phyloP scores from a whole-genome alignment of 2,797 vertebrate species.

The Sciurus vulgaris region DNA sequence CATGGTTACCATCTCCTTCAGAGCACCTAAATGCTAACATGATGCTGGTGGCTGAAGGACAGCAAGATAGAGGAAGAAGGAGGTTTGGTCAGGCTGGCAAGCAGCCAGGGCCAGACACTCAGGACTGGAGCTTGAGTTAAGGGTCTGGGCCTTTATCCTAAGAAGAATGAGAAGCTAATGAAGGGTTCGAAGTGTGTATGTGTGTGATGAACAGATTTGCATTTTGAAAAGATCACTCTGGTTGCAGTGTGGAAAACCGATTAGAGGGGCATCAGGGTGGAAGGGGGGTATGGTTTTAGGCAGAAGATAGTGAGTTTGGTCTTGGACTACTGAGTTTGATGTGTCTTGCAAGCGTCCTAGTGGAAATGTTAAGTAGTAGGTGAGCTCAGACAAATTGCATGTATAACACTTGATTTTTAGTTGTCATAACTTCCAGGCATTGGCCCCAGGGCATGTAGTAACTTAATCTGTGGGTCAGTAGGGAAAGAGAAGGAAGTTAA shows the following conservation, averaged over 20 bases:
- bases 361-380: neutral
- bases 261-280: neutral
- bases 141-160: neutral
- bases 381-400: neutral
- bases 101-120: neutral
- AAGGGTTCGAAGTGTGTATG: constrained; percentile 6
- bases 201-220: constrained; percentile 63
- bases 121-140: neutral
- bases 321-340: neutral
- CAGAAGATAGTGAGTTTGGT: constrained; percentile 18
- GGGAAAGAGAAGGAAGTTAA: neutral
- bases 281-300: neutral
- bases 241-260: neutral
- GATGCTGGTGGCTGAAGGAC: neutral
- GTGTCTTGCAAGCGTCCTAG: neutral
- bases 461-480: neutral
- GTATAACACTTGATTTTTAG: neutral
- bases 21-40: neutral
- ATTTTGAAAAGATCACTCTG: constrained; percentile 61
- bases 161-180: neutral
- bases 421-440: neutral
- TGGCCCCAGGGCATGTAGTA: neutral
- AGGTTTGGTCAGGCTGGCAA: neutral
- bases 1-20: neutral
- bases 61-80: neutral